phyloP scores from a whole-genome alignment of 2,113 vertebrate species.

The Terrapene triunguis region DNA sequence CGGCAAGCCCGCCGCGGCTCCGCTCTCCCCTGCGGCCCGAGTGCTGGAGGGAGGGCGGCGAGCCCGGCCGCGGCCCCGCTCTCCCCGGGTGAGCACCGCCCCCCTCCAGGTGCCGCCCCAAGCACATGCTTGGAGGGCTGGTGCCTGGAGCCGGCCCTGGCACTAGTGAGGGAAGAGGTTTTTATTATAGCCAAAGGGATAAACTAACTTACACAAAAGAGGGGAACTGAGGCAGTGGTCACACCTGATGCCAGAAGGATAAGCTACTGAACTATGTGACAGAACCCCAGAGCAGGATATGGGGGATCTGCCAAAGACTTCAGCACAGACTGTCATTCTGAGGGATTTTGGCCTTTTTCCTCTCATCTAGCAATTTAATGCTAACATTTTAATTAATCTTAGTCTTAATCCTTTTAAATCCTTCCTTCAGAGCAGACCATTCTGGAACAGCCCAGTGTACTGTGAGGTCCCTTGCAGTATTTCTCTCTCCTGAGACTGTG shows the following conservation, averaged over 20 bases:
- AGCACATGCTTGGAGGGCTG: too few relatives aligned
- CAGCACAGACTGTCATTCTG: background rate
- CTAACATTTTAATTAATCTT: conserved; percentile 11
- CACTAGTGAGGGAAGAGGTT: background rate
- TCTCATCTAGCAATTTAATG: background rate
- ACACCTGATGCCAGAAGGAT: background rate
- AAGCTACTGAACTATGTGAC: background rate
- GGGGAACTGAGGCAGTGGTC: background rate
- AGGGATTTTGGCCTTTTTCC: background rate
- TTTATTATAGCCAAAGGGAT: background rate
- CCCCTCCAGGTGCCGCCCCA: too few relatives aligned
- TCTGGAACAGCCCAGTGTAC: background rate
- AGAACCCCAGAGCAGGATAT: background rate
- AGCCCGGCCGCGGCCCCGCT: too few relatives aligned
- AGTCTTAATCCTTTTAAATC: conserved; percentile 8
- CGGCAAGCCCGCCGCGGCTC: too few relatives aligned
- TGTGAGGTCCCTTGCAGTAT: background rate
- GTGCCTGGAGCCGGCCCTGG: too few relatives aligned
- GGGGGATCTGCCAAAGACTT: background rate
- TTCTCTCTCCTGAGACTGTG: conserved; percentile 12
- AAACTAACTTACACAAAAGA: background rate
- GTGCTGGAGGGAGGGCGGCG: too few relatives aligned
- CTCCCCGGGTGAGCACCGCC: too few relatives aligned
- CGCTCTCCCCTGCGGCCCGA: too few relatives aligned
- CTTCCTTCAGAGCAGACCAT: background rate